Evolutionary conservation across 1,140 invertebrate genomes (phyloP).

Genomic region (Notospermus geniculatus): DNA sequence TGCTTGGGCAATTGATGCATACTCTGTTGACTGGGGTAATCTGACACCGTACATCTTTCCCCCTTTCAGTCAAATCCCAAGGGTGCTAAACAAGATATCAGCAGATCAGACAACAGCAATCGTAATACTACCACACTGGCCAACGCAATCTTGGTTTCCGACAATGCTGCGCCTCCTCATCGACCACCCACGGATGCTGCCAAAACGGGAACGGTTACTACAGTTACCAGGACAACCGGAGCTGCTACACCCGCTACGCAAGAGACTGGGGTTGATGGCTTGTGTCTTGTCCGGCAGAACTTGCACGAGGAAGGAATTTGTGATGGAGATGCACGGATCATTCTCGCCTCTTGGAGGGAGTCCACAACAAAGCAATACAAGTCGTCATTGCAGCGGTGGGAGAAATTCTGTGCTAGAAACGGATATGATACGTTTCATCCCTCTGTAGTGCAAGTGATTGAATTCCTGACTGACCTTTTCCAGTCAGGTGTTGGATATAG

Average conservation of each 20-base stretch:
- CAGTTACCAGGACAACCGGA: background rate
- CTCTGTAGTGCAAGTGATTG: slow-evolving; percentile 9
- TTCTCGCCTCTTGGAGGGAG: slow-evolving; percentile 19
- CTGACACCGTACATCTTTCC: slow-evolving; percentile 26
- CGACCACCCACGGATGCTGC: slow-evolving; percentile 9
- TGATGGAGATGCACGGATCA: slow-evolving; percentile 1
- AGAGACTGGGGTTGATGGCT: slow-evolving; percentile 11
- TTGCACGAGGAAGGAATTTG: slow-evolving; percentile 5
- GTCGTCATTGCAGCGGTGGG: slow-evolving; percentile 13
- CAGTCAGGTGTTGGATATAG: background rate
- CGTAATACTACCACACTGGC: slow-evolving; percentile 22
- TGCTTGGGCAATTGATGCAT: slow-evolving; percentile 23
- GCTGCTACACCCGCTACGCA: background rate
- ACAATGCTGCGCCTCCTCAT: slow-evolving; percentile 14
- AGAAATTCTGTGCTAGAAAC: background rate
- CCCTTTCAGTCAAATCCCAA: slow-evolving; percentile 25
- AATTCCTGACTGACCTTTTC: slow-evolving; percentile 10
- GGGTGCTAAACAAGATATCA: slow-evolving; percentile 22
- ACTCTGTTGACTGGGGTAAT: slow-evolving; percentile 17
- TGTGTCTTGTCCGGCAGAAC: slow-evolving; percentile 16
- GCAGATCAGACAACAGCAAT: slow-evolving; percentile 10
- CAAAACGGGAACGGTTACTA: background rate
- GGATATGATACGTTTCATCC: slow-evolving; percentile 9
- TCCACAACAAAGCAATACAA: slow-evolving; percentile 15
- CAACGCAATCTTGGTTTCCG: slow-evolving; percentile 24